A percentile compares a stretch with the other conserved stretches of the same genome.
Conservation (phyloP, 2,888 invertebrate genomes). For the Druceiella hillmani region DNA sequence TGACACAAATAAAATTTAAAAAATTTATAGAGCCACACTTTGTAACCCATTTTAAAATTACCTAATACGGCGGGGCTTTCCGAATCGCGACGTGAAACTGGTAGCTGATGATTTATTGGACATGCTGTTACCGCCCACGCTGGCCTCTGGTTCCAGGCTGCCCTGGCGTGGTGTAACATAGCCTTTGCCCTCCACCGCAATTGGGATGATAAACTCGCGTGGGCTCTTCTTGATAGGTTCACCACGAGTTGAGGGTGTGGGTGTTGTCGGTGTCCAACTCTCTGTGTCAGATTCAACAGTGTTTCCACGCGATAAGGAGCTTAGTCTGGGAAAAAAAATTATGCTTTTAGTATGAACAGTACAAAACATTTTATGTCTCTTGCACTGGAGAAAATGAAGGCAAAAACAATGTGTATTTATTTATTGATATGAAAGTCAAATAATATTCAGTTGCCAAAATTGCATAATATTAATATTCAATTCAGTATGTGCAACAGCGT, state of each 20-base stretch:
- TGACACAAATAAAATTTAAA: slow-evolving; percentile 8
- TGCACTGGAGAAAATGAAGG: too few relatives aligned
- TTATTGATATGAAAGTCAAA: too few relatives aligned
- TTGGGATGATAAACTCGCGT: slow-evolving; percentile 89
- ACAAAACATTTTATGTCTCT: too few relatives aligned
- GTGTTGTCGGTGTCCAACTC: slow-evolving; percentile 66
- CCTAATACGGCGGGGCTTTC: slow-evolving; percentile 62
- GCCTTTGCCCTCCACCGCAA: slow-evolving; percentile 86
- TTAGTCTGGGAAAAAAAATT: slow-evolving; percentile 36
- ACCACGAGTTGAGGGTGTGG: slow-evolving; percentile 43
- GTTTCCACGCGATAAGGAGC: slow-evolving; percentile 52
- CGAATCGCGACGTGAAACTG: slow-evolving; percentile 39
- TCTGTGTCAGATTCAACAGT: slow-evolving; percentile 64
- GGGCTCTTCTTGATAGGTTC: slow-evolving; percentile 81
- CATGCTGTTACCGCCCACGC: slow-evolving; percentile 51
- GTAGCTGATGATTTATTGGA: slow-evolving; percentile 47
- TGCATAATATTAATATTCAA: too few relatives aligned
- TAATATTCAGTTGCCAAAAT: too few relatives aligned
- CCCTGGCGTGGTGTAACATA: slow-evolving; percentile 70
- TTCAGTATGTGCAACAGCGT: too few relatives aligned
- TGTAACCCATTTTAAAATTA: slow-evolving; percentile 27
- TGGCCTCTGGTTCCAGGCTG: slow-evolving; percentile 69
- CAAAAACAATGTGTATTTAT: too few relatives aligned
- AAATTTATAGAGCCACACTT: not conserved
- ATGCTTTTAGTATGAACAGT: too few relatives aligned